Evolutionary conservation across 1,140 invertebrate species (phyloP).

Genomic region (Bilobella aurantiaca): DNA sequence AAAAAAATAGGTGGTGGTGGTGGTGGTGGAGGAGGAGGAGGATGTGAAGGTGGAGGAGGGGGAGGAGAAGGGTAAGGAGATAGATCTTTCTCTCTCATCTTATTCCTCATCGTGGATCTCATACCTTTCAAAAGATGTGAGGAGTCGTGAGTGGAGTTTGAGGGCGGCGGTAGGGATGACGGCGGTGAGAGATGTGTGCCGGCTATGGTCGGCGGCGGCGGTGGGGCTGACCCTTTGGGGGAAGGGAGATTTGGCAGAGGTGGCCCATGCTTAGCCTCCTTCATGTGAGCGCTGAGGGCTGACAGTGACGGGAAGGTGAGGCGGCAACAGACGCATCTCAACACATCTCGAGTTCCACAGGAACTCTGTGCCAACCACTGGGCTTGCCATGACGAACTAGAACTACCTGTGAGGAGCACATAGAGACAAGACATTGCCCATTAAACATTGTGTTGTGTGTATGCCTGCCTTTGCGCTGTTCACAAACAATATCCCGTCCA

Average conservation of each 20-base stretch:
- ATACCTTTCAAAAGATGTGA: slow-evolving; percentile 46
- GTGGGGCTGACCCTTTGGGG: slow-evolving; percentile 44
- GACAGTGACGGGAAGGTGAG: slow-evolving; percentile 81
- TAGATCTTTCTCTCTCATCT: no score
- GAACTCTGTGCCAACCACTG: slow-evolving; percentile 89
- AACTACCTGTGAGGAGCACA: slow-evolving; percentile 20
- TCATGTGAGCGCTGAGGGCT: slow-evolving; percentile 87
- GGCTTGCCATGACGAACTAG: slow-evolving; percentile 65
- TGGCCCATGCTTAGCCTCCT: slow-evolving; percentile 79
- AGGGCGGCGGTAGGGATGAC: no score
- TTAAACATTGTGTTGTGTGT: no score
- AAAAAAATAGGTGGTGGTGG: no score
- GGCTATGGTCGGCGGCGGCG: slow-evolving; percentile 41
- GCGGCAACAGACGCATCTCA: slow-evolving; percentile 93
- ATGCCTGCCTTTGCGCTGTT: no score
- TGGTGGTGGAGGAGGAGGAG: no score
- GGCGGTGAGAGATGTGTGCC: slow-evolving; percentile 40
- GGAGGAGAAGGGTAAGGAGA: no score
- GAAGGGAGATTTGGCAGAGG: slow-evolving; percentile 50
- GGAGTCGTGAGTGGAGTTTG: slow-evolving; percentile 39
- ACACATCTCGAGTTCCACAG: slow-evolving; percentile 82
- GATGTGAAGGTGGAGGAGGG: no score
- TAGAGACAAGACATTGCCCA: no score
- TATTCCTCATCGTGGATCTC: no score
- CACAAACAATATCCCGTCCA: no score